Base-by-base conservation (phyloP, 1,140 invertebrate species). In the Drosophila grimshawi region DNA sequence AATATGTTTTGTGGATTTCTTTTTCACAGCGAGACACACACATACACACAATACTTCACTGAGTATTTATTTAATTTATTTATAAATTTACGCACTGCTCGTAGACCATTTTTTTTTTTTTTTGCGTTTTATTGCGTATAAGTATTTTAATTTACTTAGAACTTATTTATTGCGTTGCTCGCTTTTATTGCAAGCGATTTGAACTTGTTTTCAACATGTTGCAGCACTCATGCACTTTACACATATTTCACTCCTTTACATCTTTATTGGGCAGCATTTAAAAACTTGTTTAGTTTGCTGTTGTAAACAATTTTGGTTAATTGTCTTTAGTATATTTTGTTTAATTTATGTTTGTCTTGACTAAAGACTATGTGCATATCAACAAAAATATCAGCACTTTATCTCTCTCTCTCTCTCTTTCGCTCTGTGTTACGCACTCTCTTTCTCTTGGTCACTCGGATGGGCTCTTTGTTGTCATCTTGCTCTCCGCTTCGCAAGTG, bases 61-160 rank as follows among this genome's bases (percentile, higher is more conserved):
- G 67, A 80, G 80, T 88, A 88, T 81, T 86, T 76, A 73, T 67
- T 88, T 80, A 53, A 88, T 88, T 86, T 86, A 86, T 86, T 89
- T 89, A 68, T 88, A 88, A 89, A 88, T 86, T 74, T 73, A 83
- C 77, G 72, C 57, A 62, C 49, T 66, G 63, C 65, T 63, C 27
- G 11, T 51, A 11, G 49, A 49, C 37, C 37, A 6, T 30, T 57
- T 33, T n/a, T 10, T 11, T 30, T n/a, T 11, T 57, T 48, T 52
- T 4, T 45, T 66, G 7, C 6, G 19, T 45, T 48, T 45, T 55
- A 29, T 30, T 56, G 39, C 11, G 2, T 10, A 60, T 19, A 60
- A 10, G 57, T 53, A 48, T 63, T 53, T 63, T 48, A 32, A 46
- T 35, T 63, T 45, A 57, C n/a, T 51, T 57, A 51, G 11, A 27